Evolutionary conservation across 2,113 vertebrate genomes (phyloP).

Genomic region (Grammomys dolichurus): DNA sequence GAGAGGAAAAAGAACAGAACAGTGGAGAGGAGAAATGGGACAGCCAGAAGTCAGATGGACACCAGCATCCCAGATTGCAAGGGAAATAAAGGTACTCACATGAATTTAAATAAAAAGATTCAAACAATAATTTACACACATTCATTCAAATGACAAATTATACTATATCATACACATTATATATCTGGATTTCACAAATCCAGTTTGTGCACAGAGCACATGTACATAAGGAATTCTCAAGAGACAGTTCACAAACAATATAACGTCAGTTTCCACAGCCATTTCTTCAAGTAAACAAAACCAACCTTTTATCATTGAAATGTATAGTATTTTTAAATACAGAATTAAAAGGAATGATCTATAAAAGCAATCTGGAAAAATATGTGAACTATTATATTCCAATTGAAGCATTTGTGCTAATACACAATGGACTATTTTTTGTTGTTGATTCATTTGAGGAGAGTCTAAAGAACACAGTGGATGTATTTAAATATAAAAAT

Average conservation of each 20-base stretch:
- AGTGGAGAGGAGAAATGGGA: too few relatives aligned
- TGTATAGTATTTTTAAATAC: not conserved
- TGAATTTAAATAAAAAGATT: slow-evolving; percentile 32
- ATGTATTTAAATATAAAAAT: not conserved
- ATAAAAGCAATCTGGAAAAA: not conserved
- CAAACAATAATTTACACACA: not conserved
- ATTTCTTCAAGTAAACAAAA: slow-evolving; percentile 22
- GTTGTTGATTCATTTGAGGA: slow-evolving; percentile 12
- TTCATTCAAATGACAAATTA: not conserved
- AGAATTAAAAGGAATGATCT: slow-evolving; percentile 17
- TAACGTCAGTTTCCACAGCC: not conserved
- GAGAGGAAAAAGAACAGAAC: not conserved
- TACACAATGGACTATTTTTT: not conserved
- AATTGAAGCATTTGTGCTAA: not conserved
- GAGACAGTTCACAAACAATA: not conserved
- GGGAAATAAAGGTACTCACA: not conserved
- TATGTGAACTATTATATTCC: not conserved
- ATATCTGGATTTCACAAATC: not conserved
- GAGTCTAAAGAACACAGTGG: slow-evolving; percentile 17
- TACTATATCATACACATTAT: not conserved
- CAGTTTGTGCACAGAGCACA: not conserved
- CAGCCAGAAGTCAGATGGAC: not conserved
- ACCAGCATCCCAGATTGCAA: not conserved
- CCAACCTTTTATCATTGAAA: not conserved
- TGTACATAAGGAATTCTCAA: not conserved